phyloP scores from a whole-genome alignment of 1,140 invertebrate species.

The Euura lappo region DNA sequence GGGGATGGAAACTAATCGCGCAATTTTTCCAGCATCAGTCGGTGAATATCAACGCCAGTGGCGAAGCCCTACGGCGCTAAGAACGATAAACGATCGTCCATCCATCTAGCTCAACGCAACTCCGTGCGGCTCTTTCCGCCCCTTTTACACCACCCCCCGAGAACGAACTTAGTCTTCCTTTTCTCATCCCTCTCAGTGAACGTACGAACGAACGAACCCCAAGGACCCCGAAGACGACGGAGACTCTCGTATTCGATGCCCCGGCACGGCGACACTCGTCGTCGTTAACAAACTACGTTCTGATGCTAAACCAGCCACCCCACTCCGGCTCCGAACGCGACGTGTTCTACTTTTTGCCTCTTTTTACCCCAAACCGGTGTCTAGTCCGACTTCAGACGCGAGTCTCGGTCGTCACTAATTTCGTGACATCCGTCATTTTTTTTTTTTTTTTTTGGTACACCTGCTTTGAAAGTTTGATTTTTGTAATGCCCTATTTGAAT shows the following conservation, averaged over 20 bases:
- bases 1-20: constrained; percentile 50
- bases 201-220: background rate
- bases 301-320: background rate
- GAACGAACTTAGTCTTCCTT: background rate
- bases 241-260: constrained; percentile 13
- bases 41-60: constrained; percentile 55
- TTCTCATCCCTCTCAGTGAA: too few species aligned
- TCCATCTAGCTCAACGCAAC: constrained; percentile 58
- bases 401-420: too few species aligned
- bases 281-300: constrained; percentile 5
- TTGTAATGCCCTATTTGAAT: too few species aligned
- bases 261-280: background rate
- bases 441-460: too few species aligned
- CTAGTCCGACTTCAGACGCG: too few species aligned
- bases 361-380: too few species aligned
- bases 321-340: too few species aligned
- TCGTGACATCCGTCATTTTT: too few species aligned
- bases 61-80: constrained; percentile 52
- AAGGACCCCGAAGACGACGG: background rate
- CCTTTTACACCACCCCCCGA: background rate
- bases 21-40: constrained; percentile 59
- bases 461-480: too few species aligned
- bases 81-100: constrained; percentile 60
- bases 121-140: constrained; percentile 24
- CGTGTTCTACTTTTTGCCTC: too few species aligned